Evolutionary conservation across 2,797 vertebrate genomes (phyloP).

Genomic region (Myotis myotis): DNA sequence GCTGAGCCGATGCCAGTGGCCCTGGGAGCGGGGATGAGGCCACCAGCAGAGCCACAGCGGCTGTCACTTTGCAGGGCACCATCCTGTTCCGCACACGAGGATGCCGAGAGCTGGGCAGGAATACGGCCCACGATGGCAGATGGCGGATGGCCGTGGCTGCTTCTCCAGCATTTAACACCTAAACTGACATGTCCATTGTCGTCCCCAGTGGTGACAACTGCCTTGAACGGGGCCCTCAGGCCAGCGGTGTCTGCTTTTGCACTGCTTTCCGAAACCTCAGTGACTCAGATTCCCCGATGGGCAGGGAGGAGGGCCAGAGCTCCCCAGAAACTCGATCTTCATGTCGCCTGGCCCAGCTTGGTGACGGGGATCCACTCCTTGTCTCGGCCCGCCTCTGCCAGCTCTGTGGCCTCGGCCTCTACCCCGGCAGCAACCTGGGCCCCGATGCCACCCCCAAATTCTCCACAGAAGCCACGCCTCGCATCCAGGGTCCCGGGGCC

Average conservation of each 20-base stretch:
- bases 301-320: neutral
- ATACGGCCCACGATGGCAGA: too few relatives aligned
- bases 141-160: neutral
- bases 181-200: neutral
- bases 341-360: neutral
- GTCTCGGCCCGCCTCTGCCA: neutral
- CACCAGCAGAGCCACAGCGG: neutral
- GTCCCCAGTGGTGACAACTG: too few relatives aligned
- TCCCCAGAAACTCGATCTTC: neutral
- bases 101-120: neutral
- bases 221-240: neutral
- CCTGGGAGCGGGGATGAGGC: neutral
- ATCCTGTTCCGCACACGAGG: too few relatives aligned
- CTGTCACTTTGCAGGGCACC: neutral
- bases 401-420: neutral
- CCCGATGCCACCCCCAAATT: neutral
- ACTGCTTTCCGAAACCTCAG: too few relatives aligned
- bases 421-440: neutral
- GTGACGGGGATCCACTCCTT: neutral
- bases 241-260: neutral
- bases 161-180: neutral
- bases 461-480: neutral
- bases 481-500: neutral
- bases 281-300: neutral
- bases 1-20: too few relatives aligned